Base-by-base conservation (phyloP, 2,113 vertebrate genomes). In the Heloderma charlesbogerti region DNA sequence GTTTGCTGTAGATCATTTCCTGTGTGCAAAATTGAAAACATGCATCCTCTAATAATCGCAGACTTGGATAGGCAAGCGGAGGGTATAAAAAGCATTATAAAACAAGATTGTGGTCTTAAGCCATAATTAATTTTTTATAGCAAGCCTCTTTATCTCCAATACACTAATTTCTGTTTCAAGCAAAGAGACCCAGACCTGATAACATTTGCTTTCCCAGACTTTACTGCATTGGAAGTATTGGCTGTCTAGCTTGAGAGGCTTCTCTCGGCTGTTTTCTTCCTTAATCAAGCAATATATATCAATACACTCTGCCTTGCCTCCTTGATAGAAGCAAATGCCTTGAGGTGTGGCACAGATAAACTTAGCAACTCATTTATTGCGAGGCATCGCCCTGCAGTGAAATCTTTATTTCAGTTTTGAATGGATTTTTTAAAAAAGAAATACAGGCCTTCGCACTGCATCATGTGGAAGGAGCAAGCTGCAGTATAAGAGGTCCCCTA, bases 321-420 rank as follows among this genome's bases (percentile, higher is more conserved):
- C 45, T 54, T n/a, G 8, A 31, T n/a, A 86, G 31, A 86, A 72
- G 45, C 67, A 51, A 72, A 54, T 37, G 8, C 2, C 18, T 51
- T 72, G 84, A 86, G 84, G 67, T n/a, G 84, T 54, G 84, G 45
- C 31, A 57, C 84, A 86, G 84, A 86, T 71, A 86, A 86, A 75
- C 48, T 57, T 57, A 57, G 34, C 10, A 20, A 57, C 69, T 75
- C 18, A 60, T 75, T 72, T 6, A 22, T 75, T 74, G 10, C 16
- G 51, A 74, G 48, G 51, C 37, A 57, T 40, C 18, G n/a, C n/a
- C 71, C 27, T 75, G 48, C 43, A 51, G 18, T 72, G 10, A 34
- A 9, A 13, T 87, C n/a, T 54, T 22, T 3, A 25, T 51, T 71
- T 48, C 48, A 37, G 69, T 34, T 57, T 51, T 57, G 57, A 75